phyloP scores from a whole-genome alignment of 2,888 invertebrate genomes.

The Hedychridium roseum region DNA sequence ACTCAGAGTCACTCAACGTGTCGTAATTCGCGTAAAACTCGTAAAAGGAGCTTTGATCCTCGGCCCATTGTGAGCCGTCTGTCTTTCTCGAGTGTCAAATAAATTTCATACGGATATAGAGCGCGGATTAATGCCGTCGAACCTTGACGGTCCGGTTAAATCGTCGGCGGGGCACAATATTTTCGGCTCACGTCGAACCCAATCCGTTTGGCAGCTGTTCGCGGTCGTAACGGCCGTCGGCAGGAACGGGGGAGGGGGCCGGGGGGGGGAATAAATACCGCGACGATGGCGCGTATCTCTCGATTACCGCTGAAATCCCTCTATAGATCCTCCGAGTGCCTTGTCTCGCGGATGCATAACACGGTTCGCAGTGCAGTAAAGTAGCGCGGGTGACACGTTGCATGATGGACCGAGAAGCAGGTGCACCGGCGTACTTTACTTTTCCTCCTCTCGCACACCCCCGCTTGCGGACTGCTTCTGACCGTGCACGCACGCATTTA shows the following conservation, averaged over 20 bases:
- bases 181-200: conserved; percentile 36
- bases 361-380: conserved; percentile 60
- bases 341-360: conserved; percentile 60
- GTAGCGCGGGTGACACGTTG: conserved; percentile 62
- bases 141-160: too few species aligned
- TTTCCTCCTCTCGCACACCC: conserved; percentile 36
- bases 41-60: too few species aligned
- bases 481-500: conserved; percentile 39
- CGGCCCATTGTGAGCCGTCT: too few species aligned
- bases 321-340: conserved; percentile 52
- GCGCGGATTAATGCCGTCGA: too few species aligned
- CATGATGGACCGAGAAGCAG: conserved; percentile 62
- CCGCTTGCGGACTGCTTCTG: conserved; percentile 26
- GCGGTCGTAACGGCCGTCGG: conserved; percentile 22
- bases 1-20: too few species aligned
- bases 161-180: conserved; percentile 30
- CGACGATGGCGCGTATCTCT: conserved; percentile 50
- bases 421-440: conserved; percentile 54
- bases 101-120: too few species aligned
- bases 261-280: conserved; percentile 38
- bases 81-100: too few species aligned
- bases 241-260: conserved; percentile 11
- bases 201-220: conserved; percentile 40
- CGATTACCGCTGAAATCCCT: conserved; percentile 57
- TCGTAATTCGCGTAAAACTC: too few species aligned